Base-by-base conservation (phyloP, 2,797 vertebrate genomes). In the Enteromius unitaeniatus region DNA sequence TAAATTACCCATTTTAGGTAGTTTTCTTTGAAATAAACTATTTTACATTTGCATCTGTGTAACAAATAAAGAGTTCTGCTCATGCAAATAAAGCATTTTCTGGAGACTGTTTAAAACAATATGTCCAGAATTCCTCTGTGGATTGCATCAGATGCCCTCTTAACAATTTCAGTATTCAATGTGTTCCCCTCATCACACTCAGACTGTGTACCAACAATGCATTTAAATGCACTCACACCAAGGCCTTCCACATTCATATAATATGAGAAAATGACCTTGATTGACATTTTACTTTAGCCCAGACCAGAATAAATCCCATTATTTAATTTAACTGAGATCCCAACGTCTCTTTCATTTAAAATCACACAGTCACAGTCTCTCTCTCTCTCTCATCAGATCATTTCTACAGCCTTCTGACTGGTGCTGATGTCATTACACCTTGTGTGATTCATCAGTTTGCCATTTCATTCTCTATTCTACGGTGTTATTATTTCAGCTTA, bases 221-320 rank as follows among this genome's bases (percentile, higher is more conserved):
- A 55, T 45, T 47, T 51, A 21, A 69, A 58, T 58, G 45, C 49
- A 58, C 42, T 8, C 53, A 49, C 6, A 60, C 2, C 31, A 75
- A 75, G 19, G 7, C 14, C 40, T 9, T 42, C 31, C 13, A n/a
- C 2, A 2, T 68, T 8, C 6, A 8, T 0, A 10, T 65, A 15
- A 65, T 15, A 21, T n/a, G 42, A 64, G 40, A 79, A 70, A 60
- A 79, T 42, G 8, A 49, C n/a, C 2, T 51, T 84, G 67, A 78
- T 28, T 84, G 64, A 31, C 6, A 40, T n/a, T 45, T 37, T 8
- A 13, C 17, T 40, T 53, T 68, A 40, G n/a, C 55, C 21, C 19
- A 23, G 11, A 70, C 51, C 19, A 49, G 17, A 78, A 49, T 78
- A 65, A 65, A 34, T 49, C 6, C 11, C 11, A 31, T 78, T 4